Conservation (phyloP, 1,140 invertebrate species). For the Drosophila triauraria region DNA sequence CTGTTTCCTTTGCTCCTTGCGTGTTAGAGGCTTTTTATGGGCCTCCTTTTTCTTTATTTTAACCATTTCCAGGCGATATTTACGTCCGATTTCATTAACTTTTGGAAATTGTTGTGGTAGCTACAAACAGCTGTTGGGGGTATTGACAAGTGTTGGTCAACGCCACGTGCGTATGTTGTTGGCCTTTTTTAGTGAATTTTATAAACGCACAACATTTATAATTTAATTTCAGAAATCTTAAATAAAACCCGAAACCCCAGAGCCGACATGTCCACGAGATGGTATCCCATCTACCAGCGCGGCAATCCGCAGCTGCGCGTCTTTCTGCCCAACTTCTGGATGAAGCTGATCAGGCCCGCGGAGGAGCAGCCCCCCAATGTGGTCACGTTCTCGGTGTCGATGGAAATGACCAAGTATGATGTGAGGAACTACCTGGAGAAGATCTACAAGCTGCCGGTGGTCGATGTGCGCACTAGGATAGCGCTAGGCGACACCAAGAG, state of each 20-base stretch:
- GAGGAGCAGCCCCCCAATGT: slow-evolving; percentile 90
- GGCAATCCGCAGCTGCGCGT: slow-evolving; percentile 95
- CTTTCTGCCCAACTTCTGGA: slow-evolving; percentile 97
- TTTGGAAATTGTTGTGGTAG: slow-evolving; percentile 29
- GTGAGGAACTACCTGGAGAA: slow-evolving; percentile 97
- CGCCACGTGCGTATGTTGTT: slow-evolving; percentile 15
- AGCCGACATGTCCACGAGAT: slow-evolving; percentile 78
- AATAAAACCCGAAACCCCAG: slow-evolving; percentile 24
- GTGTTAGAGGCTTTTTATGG: slow-evolving; percentile 69
- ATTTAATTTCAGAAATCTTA: slow-evolving; percentile 27
- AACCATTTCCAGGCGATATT: slow-evolving; percentile 49
- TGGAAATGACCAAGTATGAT: slow-evolving; percentile 95
- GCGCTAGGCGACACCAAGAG: slow-evolving; percentile 87
- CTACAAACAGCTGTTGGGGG: slow-evolving; percentile 38
- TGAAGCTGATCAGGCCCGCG: slow-evolving; percentile 92
- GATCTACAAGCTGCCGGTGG: slow-evolving; percentile 94
- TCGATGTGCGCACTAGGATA: slow-evolving; percentile 91
- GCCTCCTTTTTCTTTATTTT: slow-evolving; percentile 58
- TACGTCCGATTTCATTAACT: neutral
- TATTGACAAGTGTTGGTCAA: slow-evolving; percentile 12
- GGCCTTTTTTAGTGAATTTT: slow-evolving; percentile 33
- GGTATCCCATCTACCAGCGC: slow-evolving; percentile 95
- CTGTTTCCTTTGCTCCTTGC: slow-evolving; percentile 88
- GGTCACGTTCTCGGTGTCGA: slow-evolving; percentile 93
- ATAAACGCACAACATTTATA: slow-evolving; percentile 13